phyloP scores from a whole-genome alignment of 2,888 invertebrate genomes.

The Diarsia dahlii region DNA sequence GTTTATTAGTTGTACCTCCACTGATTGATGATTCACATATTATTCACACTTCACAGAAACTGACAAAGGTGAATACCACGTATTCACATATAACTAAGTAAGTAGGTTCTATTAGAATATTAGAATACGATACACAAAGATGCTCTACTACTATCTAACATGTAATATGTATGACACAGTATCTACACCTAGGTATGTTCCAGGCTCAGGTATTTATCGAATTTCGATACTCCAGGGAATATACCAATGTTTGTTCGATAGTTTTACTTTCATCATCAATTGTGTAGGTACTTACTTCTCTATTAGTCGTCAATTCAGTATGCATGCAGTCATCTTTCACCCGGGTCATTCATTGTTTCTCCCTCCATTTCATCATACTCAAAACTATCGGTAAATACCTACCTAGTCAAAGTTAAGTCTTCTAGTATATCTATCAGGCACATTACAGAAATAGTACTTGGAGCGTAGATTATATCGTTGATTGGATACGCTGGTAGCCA shows the following conservation, averaged over 20 bases:
- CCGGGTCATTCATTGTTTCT: neutral
- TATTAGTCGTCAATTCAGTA: neutral
- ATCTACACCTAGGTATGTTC: neutral
- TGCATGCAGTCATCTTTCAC: neutral
- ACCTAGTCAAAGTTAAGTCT: too few species aligned
- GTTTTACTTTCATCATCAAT: neutral
- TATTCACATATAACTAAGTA: neutral
- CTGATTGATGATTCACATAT: neutral
- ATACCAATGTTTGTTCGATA: neutral
- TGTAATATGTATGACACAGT: neutral
- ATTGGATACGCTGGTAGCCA: constrained; percentile 5
- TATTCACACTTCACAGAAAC: constrained; percentile 4
- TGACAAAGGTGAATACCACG: neutral
- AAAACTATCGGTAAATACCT: neutral
- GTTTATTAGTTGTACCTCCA: too few species aligned
- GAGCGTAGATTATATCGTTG: neutral
- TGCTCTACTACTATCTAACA: neutral
- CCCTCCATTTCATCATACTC: neutral
- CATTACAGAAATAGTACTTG: neutral
- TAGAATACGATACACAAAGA: neutral
- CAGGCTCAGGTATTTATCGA: neutral
- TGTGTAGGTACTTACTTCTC: neutral
- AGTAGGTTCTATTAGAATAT: too few species aligned
- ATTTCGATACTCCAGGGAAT: neutral
- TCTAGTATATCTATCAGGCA: neutral